These are phyloP conservation scores for Ceratosolen fusciceps DNA, from an alignment of 1,140 invertebrate species.

Conservation along the genomic window DNA sequence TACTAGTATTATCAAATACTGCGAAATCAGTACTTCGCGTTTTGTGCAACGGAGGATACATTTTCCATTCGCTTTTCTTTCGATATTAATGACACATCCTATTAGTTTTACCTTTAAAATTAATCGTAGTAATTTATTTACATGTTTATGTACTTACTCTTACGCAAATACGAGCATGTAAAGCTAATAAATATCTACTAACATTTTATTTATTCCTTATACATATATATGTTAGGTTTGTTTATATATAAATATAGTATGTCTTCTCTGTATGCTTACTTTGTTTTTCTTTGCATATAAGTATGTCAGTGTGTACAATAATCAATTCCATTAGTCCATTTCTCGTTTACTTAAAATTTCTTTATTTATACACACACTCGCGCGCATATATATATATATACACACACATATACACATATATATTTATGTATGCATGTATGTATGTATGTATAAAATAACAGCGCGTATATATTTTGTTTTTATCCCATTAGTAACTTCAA, in stretches of 20 bases:
- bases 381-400: slow-evolving; percentile 3
- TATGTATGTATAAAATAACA: background rate
- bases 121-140: slow-evolving; percentile 18
- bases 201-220: slow-evolving; percentile 7
- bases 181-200: slow-evolving; percentile 24
- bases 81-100: background rate
- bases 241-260: slow-evolving; percentile 42
- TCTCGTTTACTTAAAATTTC: slow-evolving; percentile 28
- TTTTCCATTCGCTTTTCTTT: background rate
- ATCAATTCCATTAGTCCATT: slow-evolving; percentile 48
- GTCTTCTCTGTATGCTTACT: slow-evolving; percentile 27
- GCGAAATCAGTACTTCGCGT: too few species aligned
- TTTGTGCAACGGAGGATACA: background rate
- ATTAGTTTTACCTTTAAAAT: background rate
- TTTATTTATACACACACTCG: background rate
- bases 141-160: slow-evolving; percentile 5
- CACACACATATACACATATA: slow-evolving; percentile 1
- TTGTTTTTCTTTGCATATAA: slow-evolving; percentile 22
- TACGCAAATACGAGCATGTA: slow-evolving; percentile 2
- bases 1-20: too few species aligned
- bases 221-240: slow-evolving; percentile 27
- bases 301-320: slow-evolving; percentile 39
- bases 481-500: slow-evolving; percentile 30
- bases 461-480: background rate
- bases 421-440: background rate